These are phyloP conservation scores for Tetraneura akinire DNA, from an alignment of 1,140 invertebrate genomes.

Conservation along the genomic window DNA sequence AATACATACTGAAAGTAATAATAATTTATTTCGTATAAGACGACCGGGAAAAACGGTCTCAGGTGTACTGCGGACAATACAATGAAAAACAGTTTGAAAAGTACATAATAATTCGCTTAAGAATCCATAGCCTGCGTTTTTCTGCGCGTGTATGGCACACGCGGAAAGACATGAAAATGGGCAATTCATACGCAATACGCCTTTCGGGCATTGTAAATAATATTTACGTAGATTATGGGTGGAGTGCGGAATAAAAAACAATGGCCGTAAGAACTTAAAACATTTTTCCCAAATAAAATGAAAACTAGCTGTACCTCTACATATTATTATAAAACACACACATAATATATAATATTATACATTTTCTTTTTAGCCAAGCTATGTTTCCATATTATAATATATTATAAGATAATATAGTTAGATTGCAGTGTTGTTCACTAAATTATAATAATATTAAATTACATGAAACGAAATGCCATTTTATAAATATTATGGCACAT, in stretches of 20 bases:
- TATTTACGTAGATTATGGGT: neutral
- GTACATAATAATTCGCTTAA: slow-evolving; percentile 28
- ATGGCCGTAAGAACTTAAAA: slow-evolving; percentile 24
- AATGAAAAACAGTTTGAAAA: slow-evolving; percentile 31
- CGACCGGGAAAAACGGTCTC: slow-evolving; percentile 20
- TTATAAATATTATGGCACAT: neutral
- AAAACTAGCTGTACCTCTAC: slow-evolving; percentile 27
- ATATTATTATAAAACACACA: too few species aligned
- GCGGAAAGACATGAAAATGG: neutral
- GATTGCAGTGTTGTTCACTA: neutral
- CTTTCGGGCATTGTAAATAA: slow-evolving; percentile 37
- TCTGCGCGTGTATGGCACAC: neutral
- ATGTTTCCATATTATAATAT: neutral
- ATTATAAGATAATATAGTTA: neutral
- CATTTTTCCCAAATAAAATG: slow-evolving; percentile 29
- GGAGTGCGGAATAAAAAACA: neutral
- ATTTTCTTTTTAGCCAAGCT: neutral
- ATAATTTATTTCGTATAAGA: slow-evolving; percentile 7
- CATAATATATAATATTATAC: neutral
- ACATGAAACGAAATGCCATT: neutral
- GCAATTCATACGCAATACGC: neutral
- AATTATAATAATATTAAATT: too few species aligned
- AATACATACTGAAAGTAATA: neutral
- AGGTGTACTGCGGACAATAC: slow-evolving; percentile 32
- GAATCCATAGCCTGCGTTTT: neutral